These are phyloP conservation scores for Lepas anatifera DNA, from an alignment of 2,888 invertebrate species.

Conservation along the genomic window DNA sequence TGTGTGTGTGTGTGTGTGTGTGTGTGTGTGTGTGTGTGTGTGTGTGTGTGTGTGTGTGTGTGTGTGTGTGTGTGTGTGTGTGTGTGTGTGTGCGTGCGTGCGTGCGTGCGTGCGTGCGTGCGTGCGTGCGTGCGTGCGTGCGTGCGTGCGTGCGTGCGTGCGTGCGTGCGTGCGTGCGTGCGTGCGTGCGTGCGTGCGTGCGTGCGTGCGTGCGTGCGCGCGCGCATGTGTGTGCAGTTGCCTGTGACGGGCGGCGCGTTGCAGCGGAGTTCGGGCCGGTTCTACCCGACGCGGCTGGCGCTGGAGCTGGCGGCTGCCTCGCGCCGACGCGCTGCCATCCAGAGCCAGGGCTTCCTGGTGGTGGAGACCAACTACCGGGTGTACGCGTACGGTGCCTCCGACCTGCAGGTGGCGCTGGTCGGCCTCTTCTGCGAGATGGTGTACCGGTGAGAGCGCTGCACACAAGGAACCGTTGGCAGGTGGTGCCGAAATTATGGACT, in stretches of 20 bases:
- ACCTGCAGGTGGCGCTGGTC: constrained; percentile 81
- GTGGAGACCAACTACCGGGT: constrained; percentile 94
- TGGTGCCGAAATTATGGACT: too few relatives aligned
- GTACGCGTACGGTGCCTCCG: constrained; percentile 87
- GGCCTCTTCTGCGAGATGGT: constrained; percentile 85
- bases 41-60: constrained; percentile 13
- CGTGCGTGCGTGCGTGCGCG: neutral
- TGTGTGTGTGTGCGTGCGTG: neutral
- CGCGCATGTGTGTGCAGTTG: constrained; percentile 24
- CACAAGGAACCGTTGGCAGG: too few relatives aligned
- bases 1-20: constrained; percentile 16
- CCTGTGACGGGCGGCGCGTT: neutral
- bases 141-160: neutral
- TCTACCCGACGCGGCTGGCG: constrained; percentile 71
- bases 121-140: neutral
- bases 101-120: neutral
- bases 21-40: constrained; percentile 15
- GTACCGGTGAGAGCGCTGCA: constrained; percentile 65
- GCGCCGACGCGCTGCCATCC: constrained; percentile 13
- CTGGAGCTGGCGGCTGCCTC: constrained; percentile 61
- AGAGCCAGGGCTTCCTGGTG: constrained; percentile 60
- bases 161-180: neutral
- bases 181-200: neutral
- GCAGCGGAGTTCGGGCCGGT: constrained; percentile 23
- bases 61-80: constrained; percentile 13